Evolutionary conservation across 2,113 vertebrate species (phyloP), one percentile per base, ranked within the genome.

Genomic region (Vulpes vulpes): DNA sequence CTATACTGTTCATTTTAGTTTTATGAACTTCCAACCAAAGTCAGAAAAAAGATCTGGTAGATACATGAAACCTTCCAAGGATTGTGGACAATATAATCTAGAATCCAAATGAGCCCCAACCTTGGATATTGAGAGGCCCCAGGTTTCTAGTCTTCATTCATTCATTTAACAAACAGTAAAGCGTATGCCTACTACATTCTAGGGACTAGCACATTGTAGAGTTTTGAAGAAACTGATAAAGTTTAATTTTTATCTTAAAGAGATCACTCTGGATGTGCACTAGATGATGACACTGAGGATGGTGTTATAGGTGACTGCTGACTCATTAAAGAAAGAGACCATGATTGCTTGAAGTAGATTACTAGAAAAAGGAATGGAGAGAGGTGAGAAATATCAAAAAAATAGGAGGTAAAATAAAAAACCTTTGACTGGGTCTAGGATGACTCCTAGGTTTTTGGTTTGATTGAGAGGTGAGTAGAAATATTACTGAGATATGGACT

Each of bases 21-120:
- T 73, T 71, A 81, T 49, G 32, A 95, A 81, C n/a, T 76, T 89
- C 7, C 57, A 96, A 92, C 30, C 79, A 83, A 95, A 94, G 30
- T 91, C 51, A 59, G 69, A 94, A 96, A 90, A 83, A 91, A 88
- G 11, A 25, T 85, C 81, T 79, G 25, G 11, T 9, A 55, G 49
- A 90, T 60, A 81, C 9, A 43, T 67, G 71, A 94, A 86, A 27
- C 62, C 30, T 11, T 87, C 83, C 49, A 80, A 92, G 10, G 10
- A 86, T 22, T 91, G 19, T 35, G 38, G 51, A 49, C 35, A 82
- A 23, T 16, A 85, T 10, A 65, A 32, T 55, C 53, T 83, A 73
- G 53, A 91, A 92, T 32, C 65, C 64, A 86, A 59, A 86, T 64
- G 57, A 80, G 17, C 27, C 25, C 22, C 22, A 32, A 49, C 8